phyloP scores from a whole-genome alignment of 1,140 invertebrate species.

The Drosophila trapezifrons region DNA sequence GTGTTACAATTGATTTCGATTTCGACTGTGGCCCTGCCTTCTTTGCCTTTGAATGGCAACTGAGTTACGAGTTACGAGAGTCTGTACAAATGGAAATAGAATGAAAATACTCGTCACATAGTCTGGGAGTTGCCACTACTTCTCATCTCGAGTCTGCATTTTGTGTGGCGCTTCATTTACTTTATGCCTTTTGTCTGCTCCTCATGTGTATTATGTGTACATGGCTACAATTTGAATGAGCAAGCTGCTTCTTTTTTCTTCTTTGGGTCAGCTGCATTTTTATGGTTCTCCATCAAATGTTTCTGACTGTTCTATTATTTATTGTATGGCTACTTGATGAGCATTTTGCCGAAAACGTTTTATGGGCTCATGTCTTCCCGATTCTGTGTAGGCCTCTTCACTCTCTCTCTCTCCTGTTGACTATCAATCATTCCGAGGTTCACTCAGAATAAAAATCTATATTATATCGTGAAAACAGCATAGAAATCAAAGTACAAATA shows the following conservation, averaged over 20 bases:
- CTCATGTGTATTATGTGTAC: slow-evolving; percentile 56
- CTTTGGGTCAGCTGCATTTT: slow-evolving; percentile 39
- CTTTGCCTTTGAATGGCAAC: slow-evolving; percentile 65
- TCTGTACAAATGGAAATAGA: slow-evolving; percentile 64
- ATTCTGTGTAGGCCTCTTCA: slow-evolving; percentile 33
- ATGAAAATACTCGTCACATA: slow-evolving; percentile 55
- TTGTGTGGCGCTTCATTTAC: slow-evolving; percentile 77
- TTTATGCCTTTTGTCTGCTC: slow-evolving; percentile 78
- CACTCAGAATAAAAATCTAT: not conserved
- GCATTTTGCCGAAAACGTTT: slow-evolving; percentile 72
- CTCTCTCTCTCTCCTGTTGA: slow-evolving; percentile 2
- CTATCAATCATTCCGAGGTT: slow-evolving; percentile 13
- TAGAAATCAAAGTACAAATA: not conserved
- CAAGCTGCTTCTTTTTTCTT: slow-evolving; percentile 21
- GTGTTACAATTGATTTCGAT: slow-evolving; percentile 75
- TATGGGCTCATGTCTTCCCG: slow-evolving; percentile 49
- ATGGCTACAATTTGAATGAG: slow-evolving; percentile 71
- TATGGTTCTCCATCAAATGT: slow-evolving; percentile 50
- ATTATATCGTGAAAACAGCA: not conserved
- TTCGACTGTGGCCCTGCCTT: slow-evolving; percentile 39
- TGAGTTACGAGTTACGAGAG: slow-evolving; percentile 56
- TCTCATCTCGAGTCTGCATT: slow-evolving; percentile 37
- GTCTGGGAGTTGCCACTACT: slow-evolving; percentile 10
- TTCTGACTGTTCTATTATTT: slow-evolving; percentile 66
- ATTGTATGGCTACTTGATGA: slow-evolving; percentile 75